Conservation (phyloP, 2,888 invertebrate species). For the Myathropa florea region DNA sequence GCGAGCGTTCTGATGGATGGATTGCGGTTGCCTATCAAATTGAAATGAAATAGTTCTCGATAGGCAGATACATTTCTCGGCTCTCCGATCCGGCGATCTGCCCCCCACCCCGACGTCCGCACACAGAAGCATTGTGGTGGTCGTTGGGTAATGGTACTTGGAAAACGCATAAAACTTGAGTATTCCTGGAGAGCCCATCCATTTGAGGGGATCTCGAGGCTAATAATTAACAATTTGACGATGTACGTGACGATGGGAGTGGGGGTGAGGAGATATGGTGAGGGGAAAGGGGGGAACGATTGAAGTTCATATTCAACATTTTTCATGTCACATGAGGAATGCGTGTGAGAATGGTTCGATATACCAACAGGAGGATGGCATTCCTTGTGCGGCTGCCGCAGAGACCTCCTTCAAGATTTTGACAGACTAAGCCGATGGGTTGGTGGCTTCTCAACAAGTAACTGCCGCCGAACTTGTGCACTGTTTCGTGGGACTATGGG, state of each 20-base stretch:
- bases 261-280: neutral
- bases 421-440: conserved; percentile 15
- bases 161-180: conserved; percentile 61
- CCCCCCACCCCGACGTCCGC: neutral
- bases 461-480: conserved; percentile 38
- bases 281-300: neutral
- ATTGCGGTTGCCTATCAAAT: conserved; percentile 63
- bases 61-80: conserved; percentile 1
- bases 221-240: conserved; percentile 57
- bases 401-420: neutral
- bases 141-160: conserved; percentile 42
- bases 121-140: conserved; percentile 45
- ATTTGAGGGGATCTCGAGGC: conserved; percentile 30
- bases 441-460: conserved; percentile 7
- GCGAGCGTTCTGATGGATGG: conserved; percentile 39
- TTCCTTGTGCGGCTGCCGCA: neutral
- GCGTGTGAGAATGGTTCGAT: conserved; percentile 30
- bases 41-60: conserved; percentile 55
- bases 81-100: neutral
- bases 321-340: conserved; percentile 15
- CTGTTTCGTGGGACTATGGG: conserved; percentile 26
- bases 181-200: conserved; percentile 39
- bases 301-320: conserved; percentile 46
- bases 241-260: neutral
- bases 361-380: conserved; percentile 1